Conservation (phyloP, 2,888 invertebrate species). For the Catonia carolina region DNA sequence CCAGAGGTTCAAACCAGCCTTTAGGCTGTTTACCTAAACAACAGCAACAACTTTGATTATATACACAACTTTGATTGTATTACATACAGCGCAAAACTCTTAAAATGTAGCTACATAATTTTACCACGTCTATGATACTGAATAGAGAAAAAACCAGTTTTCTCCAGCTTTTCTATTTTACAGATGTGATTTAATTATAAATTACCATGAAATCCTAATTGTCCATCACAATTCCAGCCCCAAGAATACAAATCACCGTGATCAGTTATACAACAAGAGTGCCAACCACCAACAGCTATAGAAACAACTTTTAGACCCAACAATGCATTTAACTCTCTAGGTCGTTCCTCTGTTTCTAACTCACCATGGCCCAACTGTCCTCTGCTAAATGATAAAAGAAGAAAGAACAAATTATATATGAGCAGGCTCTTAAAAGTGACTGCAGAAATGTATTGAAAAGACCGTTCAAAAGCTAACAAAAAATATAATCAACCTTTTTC, state of each 20-base stretch:
- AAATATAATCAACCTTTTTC: neutral
- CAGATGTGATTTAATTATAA: no score
- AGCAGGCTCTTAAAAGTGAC: neutral
- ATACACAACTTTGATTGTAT: no score
- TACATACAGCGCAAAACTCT: no score
- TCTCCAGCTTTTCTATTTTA: no score
- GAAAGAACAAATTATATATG: neutral
- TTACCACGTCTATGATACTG: no score
- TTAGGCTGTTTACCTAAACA: no score
- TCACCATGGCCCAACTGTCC: slow-evolving; percentile 81
- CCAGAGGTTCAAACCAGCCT: no score
- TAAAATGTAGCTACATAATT: no score
- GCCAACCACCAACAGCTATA: slow-evolving; percentile 82
- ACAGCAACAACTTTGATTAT: no score
- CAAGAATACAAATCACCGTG: slow-evolving; percentile 80
- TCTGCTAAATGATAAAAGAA: slow-evolving; percentile 65
- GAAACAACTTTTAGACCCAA: slow-evolving; percentile 63
- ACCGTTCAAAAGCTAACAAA: neutral
- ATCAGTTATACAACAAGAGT: slow-evolving; percentile 68
- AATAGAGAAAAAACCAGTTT: no score
- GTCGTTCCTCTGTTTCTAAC: slow-evolving; percentile 55
- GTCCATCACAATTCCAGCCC: slow-evolving; percentile 88
- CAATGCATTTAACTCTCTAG: slow-evolving; percentile 62
- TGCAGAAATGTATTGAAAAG: neutral
- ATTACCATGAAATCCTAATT: slow-evolving; percentile 55